These are phyloP conservation scores for Podilymbus podiceps DNA, from an alignment of 2,113 vertebrate genomes.

Conservation along the genomic window DNA sequence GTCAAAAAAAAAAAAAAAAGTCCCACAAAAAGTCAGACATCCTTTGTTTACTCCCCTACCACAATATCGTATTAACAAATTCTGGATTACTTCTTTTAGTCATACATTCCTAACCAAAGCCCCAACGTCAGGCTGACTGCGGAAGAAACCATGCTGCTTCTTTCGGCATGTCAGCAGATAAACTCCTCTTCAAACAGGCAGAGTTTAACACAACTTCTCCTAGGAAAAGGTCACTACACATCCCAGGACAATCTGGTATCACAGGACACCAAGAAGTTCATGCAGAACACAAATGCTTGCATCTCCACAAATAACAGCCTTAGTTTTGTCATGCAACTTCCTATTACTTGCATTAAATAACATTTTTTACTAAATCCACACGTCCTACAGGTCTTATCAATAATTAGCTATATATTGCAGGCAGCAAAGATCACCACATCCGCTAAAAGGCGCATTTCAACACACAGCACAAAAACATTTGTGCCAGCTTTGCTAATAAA, in stretches of 20 bases:
- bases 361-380: background rate
- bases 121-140: background rate
- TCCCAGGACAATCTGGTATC: background rate
- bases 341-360: background rate
- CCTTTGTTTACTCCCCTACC: background rate
- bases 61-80: background rate
- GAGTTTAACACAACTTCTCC: background rate
- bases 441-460: background rate
- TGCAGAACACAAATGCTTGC: background rate
- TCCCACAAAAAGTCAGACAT: background rate
- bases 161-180: background rate
- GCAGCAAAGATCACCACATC: background rate
- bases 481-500: background rate
- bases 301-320: background rate
- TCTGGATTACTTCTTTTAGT: constrained; percentile 24
- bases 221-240: background rate
- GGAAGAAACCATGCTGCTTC: background rate
- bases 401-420: background rate
- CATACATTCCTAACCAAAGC: constrained; percentile 15
- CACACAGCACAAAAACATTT: background rate
- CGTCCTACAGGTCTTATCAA: background rate
- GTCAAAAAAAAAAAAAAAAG: background rate
- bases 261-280: background rate
- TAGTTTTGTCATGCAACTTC: background rate
- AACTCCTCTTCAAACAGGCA: background rate